Conservation (phyloP, 2,113 vertebrate species). For the Hypocryptadius cinnamomeus region DNA sequence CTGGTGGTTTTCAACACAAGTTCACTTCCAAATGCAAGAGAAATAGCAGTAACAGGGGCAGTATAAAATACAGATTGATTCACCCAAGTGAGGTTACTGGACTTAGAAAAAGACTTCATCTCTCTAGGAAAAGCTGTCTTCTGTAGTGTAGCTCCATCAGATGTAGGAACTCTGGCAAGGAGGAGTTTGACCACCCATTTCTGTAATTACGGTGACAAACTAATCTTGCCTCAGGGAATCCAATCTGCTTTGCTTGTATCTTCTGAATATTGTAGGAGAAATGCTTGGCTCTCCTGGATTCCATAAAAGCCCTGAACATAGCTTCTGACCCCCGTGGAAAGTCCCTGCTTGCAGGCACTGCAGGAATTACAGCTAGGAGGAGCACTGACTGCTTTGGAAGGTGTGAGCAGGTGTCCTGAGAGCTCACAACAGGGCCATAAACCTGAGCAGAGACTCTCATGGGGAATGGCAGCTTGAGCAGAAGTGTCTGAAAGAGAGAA, state of each 20-base stretch:
- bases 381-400: not conserved
- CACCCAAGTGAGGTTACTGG: not conserved
- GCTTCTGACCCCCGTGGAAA: not conserved
- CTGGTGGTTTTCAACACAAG: not conserved
- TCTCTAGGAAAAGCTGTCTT: not conserved
- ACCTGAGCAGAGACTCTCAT: not conserved
- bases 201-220: not conserved
- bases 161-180: not conserved
- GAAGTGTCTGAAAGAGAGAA: not conserved
- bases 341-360: not conserved
- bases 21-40: not conserved
- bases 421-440: not conserved
- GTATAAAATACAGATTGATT: not conserved
- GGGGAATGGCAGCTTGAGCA: not conserved
- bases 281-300: not conserved
- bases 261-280: not conserved
- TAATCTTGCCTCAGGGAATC: not conserved
- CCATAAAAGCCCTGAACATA: not conserved
- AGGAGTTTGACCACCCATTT: not conserved
- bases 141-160: not conserved
- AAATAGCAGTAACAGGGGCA: not conserved
- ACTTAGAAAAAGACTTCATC: not conserved
- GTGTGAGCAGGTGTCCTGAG: not conserved
- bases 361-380: not conserved
- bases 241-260: not conserved